Percentiles rank a stretch among this genome's conserved stretches.
phyloP scores from a whole-genome alignment of 1,140 invertebrate species.

The Psix sp. region DNA sequence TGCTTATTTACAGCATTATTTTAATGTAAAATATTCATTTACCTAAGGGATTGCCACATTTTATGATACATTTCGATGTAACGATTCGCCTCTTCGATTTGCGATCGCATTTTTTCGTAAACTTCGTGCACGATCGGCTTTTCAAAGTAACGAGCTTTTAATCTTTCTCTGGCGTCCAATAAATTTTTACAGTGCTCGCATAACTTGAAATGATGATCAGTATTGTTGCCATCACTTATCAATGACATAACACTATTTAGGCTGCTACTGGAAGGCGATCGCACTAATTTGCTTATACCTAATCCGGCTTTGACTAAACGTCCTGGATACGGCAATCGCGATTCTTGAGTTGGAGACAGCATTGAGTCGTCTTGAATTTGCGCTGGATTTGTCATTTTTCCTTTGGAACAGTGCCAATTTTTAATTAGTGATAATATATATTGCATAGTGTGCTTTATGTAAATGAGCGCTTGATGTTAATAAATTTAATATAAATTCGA shows the following conservation, averaged over 20 bases:
- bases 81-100: conserved; percentile 86
- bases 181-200: conserved; percentile 90
- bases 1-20: conserved; percentile 6
- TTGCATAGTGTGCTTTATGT: too few species aligned
- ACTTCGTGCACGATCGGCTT: conserved; percentile 88
- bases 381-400: conserved; percentile 80
- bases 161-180: conserved; percentile 87
- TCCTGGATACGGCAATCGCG: conserved; percentile 66
- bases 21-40: conserved; percentile 40
- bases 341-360: conserved; percentile 66
- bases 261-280: conserved; percentile 74
- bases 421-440: not conserved
- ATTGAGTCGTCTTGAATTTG: conserved; percentile 71
- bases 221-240: conserved; percentile 74
- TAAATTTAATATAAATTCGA: too few species aligned
- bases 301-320: conserved; percentile 79
- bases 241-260: conserved; percentile 77
- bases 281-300: conserved; percentile 70
- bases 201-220: conserved; percentile 84
- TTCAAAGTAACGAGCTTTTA: conserved; percentile 87
- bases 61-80: conserved; percentile 90
- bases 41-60: conserved; percentile 86
- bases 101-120: conserved; percentile 87
- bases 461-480: too few species aligned
- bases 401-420: conserved; percentile 70